A percentile compares a stretch with the other conserved stretches of the same genome.
phyloP scores from a whole-genome alignment of 2,113 vertebrate species.

The Amphiprion percula region DNA sequence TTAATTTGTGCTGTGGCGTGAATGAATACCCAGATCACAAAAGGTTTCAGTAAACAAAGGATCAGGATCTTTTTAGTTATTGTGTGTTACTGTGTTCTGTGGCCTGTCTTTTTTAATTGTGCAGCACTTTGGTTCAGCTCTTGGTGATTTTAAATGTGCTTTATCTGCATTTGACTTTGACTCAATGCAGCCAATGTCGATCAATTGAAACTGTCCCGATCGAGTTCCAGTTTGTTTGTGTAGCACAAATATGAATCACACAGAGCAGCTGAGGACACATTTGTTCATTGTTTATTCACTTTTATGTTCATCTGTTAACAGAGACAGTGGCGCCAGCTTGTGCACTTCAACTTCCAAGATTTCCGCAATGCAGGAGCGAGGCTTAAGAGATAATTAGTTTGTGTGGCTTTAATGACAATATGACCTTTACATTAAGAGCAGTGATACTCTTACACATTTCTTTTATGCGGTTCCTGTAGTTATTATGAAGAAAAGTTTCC shows the following conservation, averaged over 20 bases:
- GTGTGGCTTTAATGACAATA: slow-evolving; percentile 21
- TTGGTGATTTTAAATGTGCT: too few species aligned
- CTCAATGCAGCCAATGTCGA: background rate
- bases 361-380: slow-evolving; percentile 1
- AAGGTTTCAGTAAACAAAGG: background rate
- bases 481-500: background rate
- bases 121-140: too few species aligned
- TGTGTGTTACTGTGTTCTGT: too few species aligned
- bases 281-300: background rate
- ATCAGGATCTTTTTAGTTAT: background rate
- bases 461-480: background rate
- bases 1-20: background rate
- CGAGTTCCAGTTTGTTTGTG: slow-evolving; percentile 23
- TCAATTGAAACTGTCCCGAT: slow-evolving; percentile 13
- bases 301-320: slow-evolving; percentile 25
- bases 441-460: background rate
- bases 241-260: background rate
- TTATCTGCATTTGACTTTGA: too few species aligned
- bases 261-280: slow-evolving; percentile 4
- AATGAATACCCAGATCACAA: background rate
- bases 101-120: too few species aligned
- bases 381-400: slow-evolving; percentile 26
- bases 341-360: background rate
- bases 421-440: slow-evolving; percentile 31
- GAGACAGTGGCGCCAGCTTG: background rate